phyloP scores from a whole-genome alignment of 2,113 vertebrate genomes.

The Eleginops maclovinus region DNA sequence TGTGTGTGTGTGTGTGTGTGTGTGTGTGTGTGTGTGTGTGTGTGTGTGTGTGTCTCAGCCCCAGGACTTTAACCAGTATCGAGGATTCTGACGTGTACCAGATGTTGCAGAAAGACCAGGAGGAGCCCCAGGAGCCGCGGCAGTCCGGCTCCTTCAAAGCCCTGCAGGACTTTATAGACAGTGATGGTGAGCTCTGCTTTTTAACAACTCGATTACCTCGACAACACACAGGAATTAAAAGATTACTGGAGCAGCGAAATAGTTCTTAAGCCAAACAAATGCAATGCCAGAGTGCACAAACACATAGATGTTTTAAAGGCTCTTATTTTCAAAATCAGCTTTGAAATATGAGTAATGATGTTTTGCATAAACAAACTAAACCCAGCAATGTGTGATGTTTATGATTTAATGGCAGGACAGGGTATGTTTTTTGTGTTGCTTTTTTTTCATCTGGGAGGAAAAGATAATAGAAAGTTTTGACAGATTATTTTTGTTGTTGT shows the following conservation, averaged over 20 bases:
- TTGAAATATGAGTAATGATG: background rate
- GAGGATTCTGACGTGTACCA: slow-evolving; percentile 95
- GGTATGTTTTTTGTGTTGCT: too few relatives aligned
- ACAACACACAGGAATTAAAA: background rate
- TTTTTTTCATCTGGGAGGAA: too few relatives aligned
- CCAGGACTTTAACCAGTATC: slow-evolving; percentile 81
- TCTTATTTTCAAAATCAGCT: background rate
- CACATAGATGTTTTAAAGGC: background rate
- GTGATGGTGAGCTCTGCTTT: slow-evolving; percentile 86
- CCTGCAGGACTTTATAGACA: slow-evolving; percentile 93
- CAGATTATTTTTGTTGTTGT: too few relatives aligned
- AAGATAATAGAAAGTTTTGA: too few relatives aligned
- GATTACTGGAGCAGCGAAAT: background rate
- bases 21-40: background rate
- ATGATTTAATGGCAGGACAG: too few relatives aligned
- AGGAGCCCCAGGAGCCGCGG: slow-evolving; percentile 87
- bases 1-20: slow-evolving; percentile 1
- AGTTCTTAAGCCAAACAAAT: background rate
- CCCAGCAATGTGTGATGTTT: too few relatives aligned
- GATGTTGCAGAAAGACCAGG: slow-evolving; percentile 89
- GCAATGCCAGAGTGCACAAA: background rate
- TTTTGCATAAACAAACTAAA: background rate
- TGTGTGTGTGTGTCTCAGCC: slow-evolving; percentile 75
- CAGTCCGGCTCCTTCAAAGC: slow-evolving; percentile 97
- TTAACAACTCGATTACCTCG: background rate